A percentile compares a stretch with the other conserved stretches of the same genome.
Conservation (phyloP, 2,113 vertebrate species). For the Melanotaenia duboulayi region DNA sequence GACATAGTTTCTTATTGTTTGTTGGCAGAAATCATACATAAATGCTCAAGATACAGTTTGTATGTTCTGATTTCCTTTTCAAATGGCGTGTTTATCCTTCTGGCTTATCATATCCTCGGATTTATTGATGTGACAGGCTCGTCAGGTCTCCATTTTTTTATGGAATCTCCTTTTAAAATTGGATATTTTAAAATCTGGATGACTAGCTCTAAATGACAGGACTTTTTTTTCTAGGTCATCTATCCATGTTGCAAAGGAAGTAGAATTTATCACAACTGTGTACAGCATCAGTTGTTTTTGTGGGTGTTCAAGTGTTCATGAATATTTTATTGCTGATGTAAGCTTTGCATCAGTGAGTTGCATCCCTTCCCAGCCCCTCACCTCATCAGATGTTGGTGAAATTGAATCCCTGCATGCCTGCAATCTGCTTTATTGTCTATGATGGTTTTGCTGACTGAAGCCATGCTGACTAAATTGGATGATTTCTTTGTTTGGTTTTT, state of each 20-base stretch:
- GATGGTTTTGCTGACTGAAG: constrained; percentile 70
- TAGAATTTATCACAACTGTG: constrained; percentile 37
- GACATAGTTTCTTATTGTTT: no score
- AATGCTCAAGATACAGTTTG: constrained; percentile 32
- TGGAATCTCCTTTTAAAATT: constrained; percentile 12
- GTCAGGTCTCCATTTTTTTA: constrained; percentile 5
- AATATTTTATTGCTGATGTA: constrained; percentile 74
- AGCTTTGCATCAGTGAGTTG: constrained; percentile 61
- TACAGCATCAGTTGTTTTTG: constrained; percentile 52
- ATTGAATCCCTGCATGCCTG: constrained; percentile 56
- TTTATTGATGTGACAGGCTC: constrained; percentile 47
- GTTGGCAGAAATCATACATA: constrained; percentile 43
- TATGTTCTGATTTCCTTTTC: constrained; percentile 29
- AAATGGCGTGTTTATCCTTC: constrained; percentile 35
- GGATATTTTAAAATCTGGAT: constrained; percentile 19
- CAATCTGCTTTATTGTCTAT: constrained; percentile 58
- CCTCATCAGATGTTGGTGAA: constrained; percentile 57
- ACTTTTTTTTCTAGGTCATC: constrained; percentile 47
- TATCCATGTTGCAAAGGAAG: constrained; percentile 41
- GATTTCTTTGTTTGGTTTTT: constrained; percentile 26
- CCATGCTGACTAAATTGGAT: constrained; percentile 40
- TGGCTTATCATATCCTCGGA: constrained; percentile 39
- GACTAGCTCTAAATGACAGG: constrained; percentile 19
- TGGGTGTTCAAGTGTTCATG: constrained; percentile 55
- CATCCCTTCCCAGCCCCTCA: constrained; percentile 14